Base-by-base conservation (phyloP, 2,888 invertebrate genomes). In the Miltochrista miniata region DNA sequence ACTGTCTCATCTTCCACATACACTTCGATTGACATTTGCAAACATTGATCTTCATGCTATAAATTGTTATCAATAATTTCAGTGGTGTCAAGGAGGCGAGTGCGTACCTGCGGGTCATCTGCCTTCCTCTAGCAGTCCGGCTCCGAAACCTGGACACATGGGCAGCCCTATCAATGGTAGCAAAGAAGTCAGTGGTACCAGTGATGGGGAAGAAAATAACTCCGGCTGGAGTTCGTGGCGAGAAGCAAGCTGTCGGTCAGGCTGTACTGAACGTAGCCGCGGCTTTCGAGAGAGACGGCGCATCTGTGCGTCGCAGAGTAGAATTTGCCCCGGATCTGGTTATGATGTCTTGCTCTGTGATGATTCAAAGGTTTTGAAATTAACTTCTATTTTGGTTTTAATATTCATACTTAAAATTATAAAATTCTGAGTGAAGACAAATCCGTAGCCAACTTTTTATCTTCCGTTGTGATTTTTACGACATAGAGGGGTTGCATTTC, bases 41-140 rank as follows among this genome's bases (percentile, higher is more conserved):
- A 15, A 11, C 10, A 10, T 43, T 30, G 13, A 30, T 40, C 24
- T 30, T 29, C 4, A 30, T 30, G 12, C 30, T 30, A 9, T 40
- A 24, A 44, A 44, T 24, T 44, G 12, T 15, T 8, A 10, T 44
- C 18, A 36, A 36, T 30, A 13, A 15, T 68, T 73, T 37, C 77
- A 94, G 94, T 94, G 94, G 93, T 95, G 95, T 75, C 93, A 93
- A 80, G 94, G 94, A 12, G 95, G 95, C 1, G 90, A 92, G 46
- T 95, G 95, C 68, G 89, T 93, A 11, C 79, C 83, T 0, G 67
- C 80, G n/a, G 88, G 77, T 41, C 69, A 79, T 2, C 66, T 66
- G 0, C 65, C 79, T 1, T 51, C 70, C 0, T 59, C 49, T 11
- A 64, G 60, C n/a, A 61, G 62, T 15, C 42, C 67, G 4, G 93